Evolutionary conservation across 2,797 vertebrate species (phyloP), one percentile per base, ranked within the genome.

Genomic region (Chelidonichthys spinosus): DNA sequence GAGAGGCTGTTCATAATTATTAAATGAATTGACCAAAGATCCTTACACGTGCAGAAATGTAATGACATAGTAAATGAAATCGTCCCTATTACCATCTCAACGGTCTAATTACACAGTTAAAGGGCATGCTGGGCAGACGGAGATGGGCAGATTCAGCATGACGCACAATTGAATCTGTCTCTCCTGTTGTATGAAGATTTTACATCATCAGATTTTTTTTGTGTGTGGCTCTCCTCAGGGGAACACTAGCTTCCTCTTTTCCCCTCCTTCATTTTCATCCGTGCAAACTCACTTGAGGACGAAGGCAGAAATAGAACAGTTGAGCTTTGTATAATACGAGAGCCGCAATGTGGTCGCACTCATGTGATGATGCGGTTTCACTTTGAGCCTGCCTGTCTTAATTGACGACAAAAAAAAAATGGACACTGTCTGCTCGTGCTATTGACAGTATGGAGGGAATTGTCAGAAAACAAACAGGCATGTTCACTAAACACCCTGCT

Each of bases 61-160:
- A 88, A 93, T 84, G 86, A 86, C 89, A 87, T 72, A 58, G 80
- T 83, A 88, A 92, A 93, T 93, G 85, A 87, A 92, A 92, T 87
- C 59, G 75, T 87, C 85, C 85, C 78, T 84, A 83, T 92, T 90
- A 83, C 79, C 74, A 85, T 89, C 85, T 90, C 83, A 58, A 74
- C 44, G 63, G 82, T 86, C 81, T 90, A 92, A 91, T 92, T 91
- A 90, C 81, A 78, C 58, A 72, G 79, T 87, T 86, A 84, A 91
- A 90, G 80, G 75, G 70, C 80, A 80, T 52, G 72, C 76, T 78
- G 75, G 83, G 75, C 81, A 79, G 75, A 82, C 81, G 63, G 78
- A 73, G 86, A 87, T 69, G 71, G 83, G 81, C 67, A 81, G 83
- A 76, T 85, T 84, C 76, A 76, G 85, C 69, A 78, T 61, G 58